Evolutionary conservation across 2,113 vertebrate genomes (phyloP), one percentile per base, ranked within the genome.

Genomic region (Bubalus kerabau): DNA sequence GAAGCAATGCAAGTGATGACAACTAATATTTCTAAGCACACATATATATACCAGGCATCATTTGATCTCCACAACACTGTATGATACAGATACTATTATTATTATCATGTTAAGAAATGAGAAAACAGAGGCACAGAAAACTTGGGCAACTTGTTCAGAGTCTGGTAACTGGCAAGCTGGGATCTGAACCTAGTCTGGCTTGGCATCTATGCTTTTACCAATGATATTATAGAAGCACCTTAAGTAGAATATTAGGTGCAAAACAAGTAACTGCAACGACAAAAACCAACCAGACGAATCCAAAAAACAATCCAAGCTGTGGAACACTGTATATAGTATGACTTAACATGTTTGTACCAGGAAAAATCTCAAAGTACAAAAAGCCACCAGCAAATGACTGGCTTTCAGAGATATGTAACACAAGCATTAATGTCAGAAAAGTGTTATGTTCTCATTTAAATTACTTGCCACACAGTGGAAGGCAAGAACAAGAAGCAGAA

Each of bases 61-160:
- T 28, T 80, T 88, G 28, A 88, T 26, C 56, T 21, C 14, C 48
- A 91, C 26, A 76, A 62, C 36, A 86, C 43, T 54, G 2, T 43
- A 52, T 50, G 40, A 86, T 30, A 32, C 82, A 80, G 56, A 40
- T 82, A 64, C 56, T 78, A 54, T 60, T 74, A 60, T 67, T 91
- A 88, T 52, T 95, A 23, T 21, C 40, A 40, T 32, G 32, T 86
- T 64, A 87, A 76, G 32, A 87, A 14, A 76, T 30, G 4, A 93
- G 56, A 50, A 97, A 96, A 93, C 15, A 48, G 52, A 92, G 71
- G n/a, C 78, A 92, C 24, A 91, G 30, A 50, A 89, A 92, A 92
- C 43, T 92, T 50, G 62, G 56, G 57, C 76, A 88, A 85, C 54
- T 56, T 89, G 36, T 57, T 32, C 19, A 90, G 56, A 50, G 52